Conservation (phyloP, 2,113 vertebrate species). For the Hyperoodon ampullatus region DNA sequence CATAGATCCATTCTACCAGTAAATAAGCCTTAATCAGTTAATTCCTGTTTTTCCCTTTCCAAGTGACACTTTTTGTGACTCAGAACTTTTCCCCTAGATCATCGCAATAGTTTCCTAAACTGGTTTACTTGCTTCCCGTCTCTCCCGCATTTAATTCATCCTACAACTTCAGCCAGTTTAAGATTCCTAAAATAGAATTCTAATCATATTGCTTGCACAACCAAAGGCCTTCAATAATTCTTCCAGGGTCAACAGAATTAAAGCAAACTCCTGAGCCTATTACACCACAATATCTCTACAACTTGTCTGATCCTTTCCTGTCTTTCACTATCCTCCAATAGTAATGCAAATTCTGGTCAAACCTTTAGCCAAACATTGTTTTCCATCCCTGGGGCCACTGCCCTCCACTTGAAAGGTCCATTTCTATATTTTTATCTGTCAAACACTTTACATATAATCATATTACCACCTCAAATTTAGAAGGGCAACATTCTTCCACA, state of each 20-base stretch:
- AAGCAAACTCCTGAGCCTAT: background rate
- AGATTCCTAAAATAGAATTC: conserved; percentile 4
- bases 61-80: background rate
- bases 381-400: background rate
- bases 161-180: background rate
- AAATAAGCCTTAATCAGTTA: background rate
- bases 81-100: background rate
- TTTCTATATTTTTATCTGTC: background rate
- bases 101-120: background rate
- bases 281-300: background rate
- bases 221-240: background rate
- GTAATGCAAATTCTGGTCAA: background rate
- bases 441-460: background rate
- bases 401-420: background rate
- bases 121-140: background rate
- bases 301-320: background rate
- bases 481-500: background rate
- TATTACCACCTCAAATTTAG: background rate
- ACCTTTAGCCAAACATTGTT: background rate
- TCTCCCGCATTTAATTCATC: background rate
- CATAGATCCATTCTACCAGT: background rate
- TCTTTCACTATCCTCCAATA: background rate
- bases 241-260: background rate
- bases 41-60: background rate
- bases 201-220: background rate